Evolutionary conservation across 2,797 vertebrate species (phyloP).

Genomic region (Phylloscopus collybita): DNA sequence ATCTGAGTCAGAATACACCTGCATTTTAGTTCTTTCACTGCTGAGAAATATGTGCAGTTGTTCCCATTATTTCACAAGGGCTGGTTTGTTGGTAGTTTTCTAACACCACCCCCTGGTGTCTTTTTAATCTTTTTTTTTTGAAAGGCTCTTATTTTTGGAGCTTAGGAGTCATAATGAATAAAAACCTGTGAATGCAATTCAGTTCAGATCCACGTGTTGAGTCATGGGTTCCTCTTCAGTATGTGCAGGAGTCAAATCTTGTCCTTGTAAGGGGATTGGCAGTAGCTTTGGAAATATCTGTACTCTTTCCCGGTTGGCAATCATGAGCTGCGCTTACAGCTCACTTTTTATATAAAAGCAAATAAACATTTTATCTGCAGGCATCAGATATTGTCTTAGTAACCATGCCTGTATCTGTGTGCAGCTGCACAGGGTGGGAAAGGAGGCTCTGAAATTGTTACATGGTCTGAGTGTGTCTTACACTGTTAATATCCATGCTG

Average conservation of each 20-base stretch:
- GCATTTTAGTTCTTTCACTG: background rate
- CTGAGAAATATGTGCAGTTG: background rate
- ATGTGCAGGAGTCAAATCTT: background rate
- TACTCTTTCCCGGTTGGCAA: background rate
- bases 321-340: background rate
- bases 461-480: background rate
- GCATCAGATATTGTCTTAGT: background rate
- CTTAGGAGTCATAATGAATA: background rate
- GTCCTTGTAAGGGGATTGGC: slow-evolving; percentile 15
- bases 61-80: background rate
- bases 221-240: background rate
- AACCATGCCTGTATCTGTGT: background rate
- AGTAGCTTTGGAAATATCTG: slow-evolving; percentile 30
- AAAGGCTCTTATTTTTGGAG: background rate
- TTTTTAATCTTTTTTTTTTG: background rate
- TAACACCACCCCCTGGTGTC: background rate
- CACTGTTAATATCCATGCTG: background rate
- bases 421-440: background rate
- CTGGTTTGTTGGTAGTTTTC: background rate
- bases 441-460: background rate
- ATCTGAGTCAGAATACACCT: background rate
- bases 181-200: background rate
- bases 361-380: background rate
- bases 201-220: background rate
- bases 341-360: background rate